A percentile compares a stretch with the other conserved stretches of the same genome.
Evolutionary conservation across 2,888 invertebrate genomes (phyloP).

Genomic region (Cephalotes varians): DNA sequence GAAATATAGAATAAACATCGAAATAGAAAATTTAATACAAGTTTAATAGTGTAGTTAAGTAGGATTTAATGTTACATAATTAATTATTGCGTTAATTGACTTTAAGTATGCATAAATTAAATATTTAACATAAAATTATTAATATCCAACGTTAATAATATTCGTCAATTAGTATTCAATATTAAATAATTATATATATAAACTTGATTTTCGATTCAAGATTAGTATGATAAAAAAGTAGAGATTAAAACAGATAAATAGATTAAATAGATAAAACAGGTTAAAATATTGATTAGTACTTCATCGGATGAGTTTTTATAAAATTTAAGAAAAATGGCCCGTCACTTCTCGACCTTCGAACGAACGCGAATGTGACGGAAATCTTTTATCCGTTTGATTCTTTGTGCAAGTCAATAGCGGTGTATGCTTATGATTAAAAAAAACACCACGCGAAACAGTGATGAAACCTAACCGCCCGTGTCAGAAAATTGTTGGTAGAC

Average conservation of each 20-base stretch:
- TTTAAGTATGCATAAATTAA: background rate
- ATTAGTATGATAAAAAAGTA: no score
- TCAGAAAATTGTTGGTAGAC: conserved; percentile 5
- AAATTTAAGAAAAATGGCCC: background rate
- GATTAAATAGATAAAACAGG: no score
- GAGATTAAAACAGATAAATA: no score
- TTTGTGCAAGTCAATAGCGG: background rate
- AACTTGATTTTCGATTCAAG: background rate
- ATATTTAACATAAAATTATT: background rate
- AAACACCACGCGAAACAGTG: conserved; percentile 9
- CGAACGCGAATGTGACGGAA: background rate
- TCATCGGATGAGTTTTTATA: background rate
- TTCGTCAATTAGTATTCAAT: background rate
- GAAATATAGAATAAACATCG: background rate
- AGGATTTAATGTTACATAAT: background rate
- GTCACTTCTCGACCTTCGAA: background rate
- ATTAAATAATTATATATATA: background rate
- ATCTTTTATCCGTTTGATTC: background rate
- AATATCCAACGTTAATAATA: conserved; percentile 12
- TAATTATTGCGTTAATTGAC: background rate
- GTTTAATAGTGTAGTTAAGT: background rate
- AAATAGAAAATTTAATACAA: background rate
- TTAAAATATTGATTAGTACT: background rate
- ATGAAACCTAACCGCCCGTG: conserved; percentile 13
- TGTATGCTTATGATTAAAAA: background rate